A percentile compares a stretch with the other conserved stretches of the same genome.
Evolutionary conservation across 2,888 invertebrate species (phyloP).

Genomic region (Rosalia funebris): DNA sequence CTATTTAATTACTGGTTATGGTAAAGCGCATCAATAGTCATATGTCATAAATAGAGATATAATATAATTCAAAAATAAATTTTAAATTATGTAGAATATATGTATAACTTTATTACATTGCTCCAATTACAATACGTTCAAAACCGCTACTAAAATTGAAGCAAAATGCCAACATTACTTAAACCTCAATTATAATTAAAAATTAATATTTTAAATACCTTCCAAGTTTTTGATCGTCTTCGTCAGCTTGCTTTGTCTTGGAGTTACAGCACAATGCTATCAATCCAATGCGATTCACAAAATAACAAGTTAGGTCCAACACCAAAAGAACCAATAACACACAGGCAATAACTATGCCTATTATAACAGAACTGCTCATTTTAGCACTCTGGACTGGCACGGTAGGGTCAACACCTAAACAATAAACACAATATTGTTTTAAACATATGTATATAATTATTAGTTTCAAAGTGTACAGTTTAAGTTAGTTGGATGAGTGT

Average conservation of each 20-base stretch:
- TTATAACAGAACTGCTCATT: conserved; percentile 80
- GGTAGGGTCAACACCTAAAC: conserved; percentile 52
- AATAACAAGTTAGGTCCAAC: conserved; percentile 84
- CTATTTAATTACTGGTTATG: too few species aligned
- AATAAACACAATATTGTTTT: conserved; percentile 15
- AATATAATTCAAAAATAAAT: too few species aligned
- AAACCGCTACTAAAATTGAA: too few species aligned
- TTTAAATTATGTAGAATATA: too few species aligned
- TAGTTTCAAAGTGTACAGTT: background rate
- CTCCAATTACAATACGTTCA: too few species aligned
- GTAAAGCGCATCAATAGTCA: too few species aligned
- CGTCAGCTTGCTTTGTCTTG: conserved; percentile 75
- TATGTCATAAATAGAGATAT: too few species aligned
- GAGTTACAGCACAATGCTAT: conserved; percentile 75
- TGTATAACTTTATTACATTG: too few species aligned
- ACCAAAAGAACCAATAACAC: conserved; percentile 82
- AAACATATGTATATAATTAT: background rate
- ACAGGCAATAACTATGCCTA: conserved; percentile 86
- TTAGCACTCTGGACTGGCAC: conserved; percentile 64
- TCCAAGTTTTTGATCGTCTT: conserved; percentile 85
- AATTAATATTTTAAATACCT: conserved; percentile 68
- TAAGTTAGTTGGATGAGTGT: conserved; percentile 21
- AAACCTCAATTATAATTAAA: too few species aligned
- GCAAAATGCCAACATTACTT: too few species aligned
- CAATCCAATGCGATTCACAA: conserved; percentile 73